Percentiles rank a stretch among this genome's conserved stretches.
Conservation (phyloP, 2,888 invertebrate genomes). For the Tiliacea aurago region DNA sequence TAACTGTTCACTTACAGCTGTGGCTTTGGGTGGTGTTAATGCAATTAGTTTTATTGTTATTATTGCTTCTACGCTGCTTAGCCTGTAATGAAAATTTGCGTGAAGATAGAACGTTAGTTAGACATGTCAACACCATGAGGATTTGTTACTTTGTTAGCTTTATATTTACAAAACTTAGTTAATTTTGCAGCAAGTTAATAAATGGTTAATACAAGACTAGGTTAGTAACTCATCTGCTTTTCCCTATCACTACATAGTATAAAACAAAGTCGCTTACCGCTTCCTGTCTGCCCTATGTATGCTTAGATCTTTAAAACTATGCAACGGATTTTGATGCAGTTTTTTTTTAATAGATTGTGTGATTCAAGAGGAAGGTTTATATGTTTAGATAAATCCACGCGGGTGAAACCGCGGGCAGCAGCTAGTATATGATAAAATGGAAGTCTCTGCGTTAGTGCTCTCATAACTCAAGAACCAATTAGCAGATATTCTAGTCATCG, state of each 20-base stretch:
- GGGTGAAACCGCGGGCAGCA: no score
- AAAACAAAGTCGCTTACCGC: no score
- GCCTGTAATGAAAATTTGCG: conserved; percentile 43
- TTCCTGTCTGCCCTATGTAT: no score
- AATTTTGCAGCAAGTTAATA: neutral
- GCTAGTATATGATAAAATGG: neutral
- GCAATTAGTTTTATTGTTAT: conserved; percentile 22
- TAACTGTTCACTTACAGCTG: conserved; percentile 35
- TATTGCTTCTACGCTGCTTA: conserved; percentile 39
- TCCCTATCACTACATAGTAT: no score
- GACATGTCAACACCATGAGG: neutral
- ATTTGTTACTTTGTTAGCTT: conserved; percentile 15
- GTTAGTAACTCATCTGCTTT: neutral
- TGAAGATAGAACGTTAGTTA: conserved; percentile 15
- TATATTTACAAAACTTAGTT: neutral
- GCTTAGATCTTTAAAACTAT: no score
- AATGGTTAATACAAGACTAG: neutral
- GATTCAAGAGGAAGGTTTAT: no score
- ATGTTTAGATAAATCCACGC: no score
- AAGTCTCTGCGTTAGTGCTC: neutral
- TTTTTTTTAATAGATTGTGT: no score
- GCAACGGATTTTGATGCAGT: no score
- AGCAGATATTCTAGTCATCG: neutral
- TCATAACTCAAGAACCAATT: neutral
- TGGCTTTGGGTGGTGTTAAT: conserved; percentile 26